phyloP scores from a whole-genome alignment of 1,140 invertebrate species.

The Trialeurodes vaporariorum region DNA sequence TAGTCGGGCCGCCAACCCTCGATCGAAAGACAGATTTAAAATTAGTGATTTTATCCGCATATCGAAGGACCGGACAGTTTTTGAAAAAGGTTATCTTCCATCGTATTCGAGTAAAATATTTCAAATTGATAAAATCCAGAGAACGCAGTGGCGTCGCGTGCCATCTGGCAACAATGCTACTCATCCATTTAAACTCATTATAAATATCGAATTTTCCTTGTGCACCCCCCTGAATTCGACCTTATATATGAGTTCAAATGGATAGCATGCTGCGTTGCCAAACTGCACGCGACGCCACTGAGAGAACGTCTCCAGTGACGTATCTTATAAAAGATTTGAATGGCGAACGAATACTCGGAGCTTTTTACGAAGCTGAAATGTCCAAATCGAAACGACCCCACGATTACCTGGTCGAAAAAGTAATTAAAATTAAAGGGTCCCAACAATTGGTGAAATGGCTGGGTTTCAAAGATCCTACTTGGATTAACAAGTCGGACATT shows the following conservation, averaged over 20 bases:
- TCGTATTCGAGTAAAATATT: conserved; percentile 30
- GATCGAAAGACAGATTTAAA: conserved; percentile 24
- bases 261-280: too few relatives aligned
- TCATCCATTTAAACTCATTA: too few relatives aligned
- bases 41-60: conserved; percentile 28
- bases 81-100: conserved; percentile 27
- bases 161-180: too few relatives aligned
- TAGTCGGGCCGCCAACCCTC: too few relatives aligned
- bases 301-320: background rate
- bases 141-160: too few relatives aligned
- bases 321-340: background rate
- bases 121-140: conserved; percentile 20
- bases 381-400: conserved; percentile 8
- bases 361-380: conserved; percentile 9
- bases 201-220: too few relatives aligned
- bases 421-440: background rate
- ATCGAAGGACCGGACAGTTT: conserved; percentile 24
- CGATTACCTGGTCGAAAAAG: conserved; percentile 9
- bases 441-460: background rate
- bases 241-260: too few relatives aligned
- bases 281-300: too few relatives aligned
- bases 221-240: too few relatives aligned
- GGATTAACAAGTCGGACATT: too few relatives aligned
- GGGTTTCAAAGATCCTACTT: too few relatives aligned
- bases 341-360: background rate